phyloP scores from a whole-genome alignment of 2,888 invertebrate species.

The Torymus aiolomorphi region DNA sequence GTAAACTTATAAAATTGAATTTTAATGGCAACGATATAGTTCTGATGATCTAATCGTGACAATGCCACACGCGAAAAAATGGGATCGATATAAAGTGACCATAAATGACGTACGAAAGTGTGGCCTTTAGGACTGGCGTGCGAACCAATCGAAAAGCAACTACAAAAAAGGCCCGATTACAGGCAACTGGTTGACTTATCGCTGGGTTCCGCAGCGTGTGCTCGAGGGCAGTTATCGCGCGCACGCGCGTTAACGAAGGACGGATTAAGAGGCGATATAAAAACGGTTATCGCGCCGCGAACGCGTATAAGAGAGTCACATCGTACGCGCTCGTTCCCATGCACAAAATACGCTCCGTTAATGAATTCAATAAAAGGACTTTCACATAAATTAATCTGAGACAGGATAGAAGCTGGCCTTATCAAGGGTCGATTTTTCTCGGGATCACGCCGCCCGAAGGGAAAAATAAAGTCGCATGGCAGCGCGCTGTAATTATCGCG shows the following conservation, averaged over 20 bases:
- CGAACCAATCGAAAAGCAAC: too few species aligned
- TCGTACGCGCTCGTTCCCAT: conserved; percentile 38
- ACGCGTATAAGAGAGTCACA: too few species aligned
- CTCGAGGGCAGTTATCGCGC: not conserved
- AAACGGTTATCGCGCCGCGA: conserved; percentile 7
- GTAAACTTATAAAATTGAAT: too few species aligned
- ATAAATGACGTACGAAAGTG: too few species aligned
- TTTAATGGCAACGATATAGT: too few species aligned
- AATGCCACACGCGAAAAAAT: too few species aligned
- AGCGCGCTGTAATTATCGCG: conserved; percentile 4
- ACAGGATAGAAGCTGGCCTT: not conserved
- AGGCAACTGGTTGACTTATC: conserved; percentile 51
- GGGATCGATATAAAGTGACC: too few species aligned
- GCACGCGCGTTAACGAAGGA: conserved; percentile 43
- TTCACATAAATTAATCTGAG: conserved; percentile 51
- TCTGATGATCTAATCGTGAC: too few species aligned
- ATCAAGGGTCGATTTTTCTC: conserved; percentile 40
- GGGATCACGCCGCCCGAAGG: not conserved
- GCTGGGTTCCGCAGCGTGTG: not conserved
- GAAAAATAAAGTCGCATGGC: too few species aligned
- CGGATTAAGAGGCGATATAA: conserved; percentile 38
- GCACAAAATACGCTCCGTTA: conserved; percentile 37
- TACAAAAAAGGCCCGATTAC: not conserved
- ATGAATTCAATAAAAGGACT: conserved; percentile 55
- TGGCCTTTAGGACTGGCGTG: too few species aligned